phyloP scores from a whole-genome alignment of 2,888 invertebrate species.

The Chamaedrilus cognettii region DNA sequence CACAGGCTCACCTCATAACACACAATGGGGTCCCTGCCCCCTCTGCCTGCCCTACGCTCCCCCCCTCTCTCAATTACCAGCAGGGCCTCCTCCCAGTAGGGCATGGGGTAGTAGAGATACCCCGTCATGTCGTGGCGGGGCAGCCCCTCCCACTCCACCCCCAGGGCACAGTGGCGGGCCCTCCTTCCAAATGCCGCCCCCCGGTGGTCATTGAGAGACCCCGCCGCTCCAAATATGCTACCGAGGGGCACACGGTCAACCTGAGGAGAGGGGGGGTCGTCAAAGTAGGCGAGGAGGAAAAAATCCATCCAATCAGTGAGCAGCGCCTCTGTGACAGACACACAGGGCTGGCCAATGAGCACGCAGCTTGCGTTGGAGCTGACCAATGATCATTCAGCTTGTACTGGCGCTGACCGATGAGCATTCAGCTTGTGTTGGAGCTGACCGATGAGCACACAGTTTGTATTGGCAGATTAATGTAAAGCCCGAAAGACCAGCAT shows the following conservation, averaged over 20 bases:
- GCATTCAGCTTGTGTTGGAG: no score
- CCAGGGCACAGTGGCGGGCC: conserved; percentile 24
- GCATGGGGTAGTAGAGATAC: conserved; percentile 39
- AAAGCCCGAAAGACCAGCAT: no score
- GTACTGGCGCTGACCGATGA: no score
- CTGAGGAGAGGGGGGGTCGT: conserved; percentile 28
- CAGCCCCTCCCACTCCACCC: neutral
- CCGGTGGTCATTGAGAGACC: conserved; percentile 32
- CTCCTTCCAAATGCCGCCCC: conserved; percentile 34
- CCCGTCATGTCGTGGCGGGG: conserved; percentile 26
- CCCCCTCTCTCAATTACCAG: conserved; percentile 31
- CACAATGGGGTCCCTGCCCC: no score
- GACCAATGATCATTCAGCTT: no score
- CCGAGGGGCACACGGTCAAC: conserved; percentile 35
- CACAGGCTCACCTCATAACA: no score
- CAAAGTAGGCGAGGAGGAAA: conserved; percentile 29
- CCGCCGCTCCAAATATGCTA: conserved; percentile 33
- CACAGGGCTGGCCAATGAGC: no score
- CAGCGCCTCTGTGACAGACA: no score
- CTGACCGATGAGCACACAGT: no score
- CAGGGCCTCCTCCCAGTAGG: conserved; percentile 34
- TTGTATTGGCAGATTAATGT: no score
- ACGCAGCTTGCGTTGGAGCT: no score
- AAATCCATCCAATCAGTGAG: conserved; percentile 34
- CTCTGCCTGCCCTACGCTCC: no score